Base-by-base conservation (phyloP, 2,888 invertebrate species). In the Andrena camellia region DNA sequence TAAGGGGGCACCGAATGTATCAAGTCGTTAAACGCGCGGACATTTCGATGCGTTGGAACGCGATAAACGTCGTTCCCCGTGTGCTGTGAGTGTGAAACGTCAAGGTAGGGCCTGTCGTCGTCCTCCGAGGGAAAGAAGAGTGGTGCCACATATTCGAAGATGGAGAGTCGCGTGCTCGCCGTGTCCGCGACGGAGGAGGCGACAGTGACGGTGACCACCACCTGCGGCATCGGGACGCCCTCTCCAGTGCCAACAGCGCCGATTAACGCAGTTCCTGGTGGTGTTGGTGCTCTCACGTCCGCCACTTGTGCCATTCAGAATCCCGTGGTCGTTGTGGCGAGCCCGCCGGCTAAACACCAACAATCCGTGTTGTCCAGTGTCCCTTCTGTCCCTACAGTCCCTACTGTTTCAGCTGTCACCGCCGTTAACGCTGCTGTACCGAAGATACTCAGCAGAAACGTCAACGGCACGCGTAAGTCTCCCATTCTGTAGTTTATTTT, bases 401-500 rank as follows among this genome's bases (percentile, higher is more conserved):
- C 73, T 13, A 60, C 73, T 26, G 72, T 59, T 31, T 64, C 69
- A n/a, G 35, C 71, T 35, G 80, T 81, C 69, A 60, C 20, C 72
- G 52, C 72, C 17, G 81, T 69, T 52, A 68, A 66, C 29, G 60
- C 86, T 74, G 81, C 83, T 13, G 87, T 91, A 7, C 91, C 93
- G 69, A 92, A 91, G 86, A 94, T 94, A 86, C 88, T 94, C 86
- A 93, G 94, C 86, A 92, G 94, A 80, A 94, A 94, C 87, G 92
- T 93, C 90, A 94, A 94, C 86, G 94, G 94, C 87, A 94, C 94
- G 83, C 90, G 94, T 94, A 88, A 94, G 94, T 93, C 70, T 2
- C 17, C 10, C 33, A 59, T 20, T 7, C n/a, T 13, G 20, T 10
- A 33, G 33, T 35, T 62, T 62, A n/a, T 35, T 10, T 57, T 26